A percentile compares a stretch with the other conserved stretches of the same genome.
Conservation (phyloP, 2,888 invertebrate species). For the Cryptus armator region DNA sequence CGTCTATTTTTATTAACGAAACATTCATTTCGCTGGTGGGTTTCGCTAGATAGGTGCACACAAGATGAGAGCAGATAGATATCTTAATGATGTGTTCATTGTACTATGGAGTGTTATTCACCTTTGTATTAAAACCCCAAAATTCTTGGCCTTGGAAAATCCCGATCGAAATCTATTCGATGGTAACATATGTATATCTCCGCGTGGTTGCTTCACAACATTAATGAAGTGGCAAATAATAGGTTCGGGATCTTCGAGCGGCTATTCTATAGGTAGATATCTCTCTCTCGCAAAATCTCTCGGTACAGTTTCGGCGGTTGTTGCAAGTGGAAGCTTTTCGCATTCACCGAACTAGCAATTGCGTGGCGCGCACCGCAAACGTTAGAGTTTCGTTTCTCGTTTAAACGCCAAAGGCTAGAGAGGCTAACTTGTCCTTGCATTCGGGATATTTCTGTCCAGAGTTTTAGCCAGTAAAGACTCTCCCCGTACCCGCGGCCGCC, state of each 20-base stretch:
- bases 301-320: not conserved
- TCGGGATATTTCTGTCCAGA: conserved; percentile 84
- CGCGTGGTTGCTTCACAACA: conserved; percentile 9
- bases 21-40: conserved; percentile 57
- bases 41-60: conserved; percentile 9
- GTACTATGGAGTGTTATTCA: conserved; percentile 60
- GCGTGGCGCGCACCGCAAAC: conserved; percentile 17
- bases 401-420: conserved; percentile 14
- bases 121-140: conserved; percentile 40
- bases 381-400: conserved; percentile 26
- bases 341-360: conserved; percentile 54
- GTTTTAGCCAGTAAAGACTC: conserved; percentile 83
- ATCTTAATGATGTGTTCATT: conserved; percentile 58
- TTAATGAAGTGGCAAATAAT: no score
- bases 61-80: conserved; percentile 21
- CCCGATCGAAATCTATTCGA: conserved; percentile 46
- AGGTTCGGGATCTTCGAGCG: not conserved
- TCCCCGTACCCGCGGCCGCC: conserved; percentile 74
- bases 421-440: conserved; percentile 80
- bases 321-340: conserved; percentile 34
- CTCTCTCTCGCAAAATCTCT: not conserved
- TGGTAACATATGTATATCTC: conserved; percentile 3
- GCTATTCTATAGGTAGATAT: not conserved
- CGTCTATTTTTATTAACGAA: conserved; percentile 68
- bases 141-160: conserved; percentile 55